phyloP scores from a whole-genome alignment of 2,113 vertebrate species.

The Poeciliopsis occidentalis region DNA sequence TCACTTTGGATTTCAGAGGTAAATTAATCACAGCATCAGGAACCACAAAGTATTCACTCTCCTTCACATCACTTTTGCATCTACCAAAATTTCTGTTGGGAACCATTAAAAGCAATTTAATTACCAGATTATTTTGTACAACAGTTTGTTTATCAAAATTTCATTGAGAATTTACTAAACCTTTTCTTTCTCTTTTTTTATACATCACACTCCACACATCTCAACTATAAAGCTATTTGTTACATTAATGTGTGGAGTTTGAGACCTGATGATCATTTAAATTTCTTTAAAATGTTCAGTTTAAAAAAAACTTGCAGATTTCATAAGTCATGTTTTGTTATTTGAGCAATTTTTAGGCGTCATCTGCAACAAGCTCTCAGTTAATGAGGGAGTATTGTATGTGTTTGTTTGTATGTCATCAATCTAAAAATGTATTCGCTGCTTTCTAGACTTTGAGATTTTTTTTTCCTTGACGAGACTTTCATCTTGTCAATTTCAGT shows the following conservation, averaged over 20 bases:
- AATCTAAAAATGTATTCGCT: conserved; percentile 31
- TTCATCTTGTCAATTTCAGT: conserved; percentile 59
- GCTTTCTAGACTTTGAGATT: conserved; percentile 19
- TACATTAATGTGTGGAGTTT: conserved; percentile 11
- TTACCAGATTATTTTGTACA: background rate
- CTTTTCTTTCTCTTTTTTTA: background rate
- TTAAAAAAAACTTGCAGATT: conserved; percentile 27
- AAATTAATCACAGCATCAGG: no score
- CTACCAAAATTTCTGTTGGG: background rate
- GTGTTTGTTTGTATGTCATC: conserved; percentile 51
- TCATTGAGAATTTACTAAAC: background rate
- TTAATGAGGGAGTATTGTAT: conserved; percentile 20
- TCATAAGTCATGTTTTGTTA: conserved; percentile 36
- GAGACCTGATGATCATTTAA: conserved; percentile 26
- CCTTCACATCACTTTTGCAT: no score
- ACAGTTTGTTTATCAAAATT: background rate
- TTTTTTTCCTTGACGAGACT: conserved; percentile 43
- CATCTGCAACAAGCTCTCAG: conserved; percentile 52
- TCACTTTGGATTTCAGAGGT: no score
- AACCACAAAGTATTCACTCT: no score
- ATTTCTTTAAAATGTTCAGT: conserved; percentile 25
- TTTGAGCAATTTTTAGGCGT: conserved; percentile 47
- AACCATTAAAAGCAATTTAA: background rate
- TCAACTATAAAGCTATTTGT: background rate
- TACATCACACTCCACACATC: background rate